A percentile compares a stretch with the other conserved stretches of the same genome.
Evolutionary conservation across 2,888 invertebrate genomes (phyloP).

Genomic region (Sturmia bella): DNA sequence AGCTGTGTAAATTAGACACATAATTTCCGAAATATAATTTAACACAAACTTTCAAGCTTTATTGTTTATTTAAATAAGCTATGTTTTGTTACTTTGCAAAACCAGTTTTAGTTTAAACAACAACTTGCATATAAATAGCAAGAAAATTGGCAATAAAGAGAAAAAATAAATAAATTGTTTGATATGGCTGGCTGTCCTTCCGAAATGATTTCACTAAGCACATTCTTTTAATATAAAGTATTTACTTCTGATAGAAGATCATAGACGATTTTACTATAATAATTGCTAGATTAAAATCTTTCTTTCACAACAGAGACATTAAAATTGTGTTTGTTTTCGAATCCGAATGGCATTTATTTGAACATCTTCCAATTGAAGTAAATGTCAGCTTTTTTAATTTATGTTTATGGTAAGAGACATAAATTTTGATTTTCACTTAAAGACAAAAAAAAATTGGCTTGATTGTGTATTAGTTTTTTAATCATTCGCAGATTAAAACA

Average conservation of each 20-base stretch:
- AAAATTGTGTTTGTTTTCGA: background rate
- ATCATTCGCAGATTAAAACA: too few species aligned
- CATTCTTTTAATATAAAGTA: conserved; percentile 1
- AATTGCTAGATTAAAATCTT: too few species aligned
- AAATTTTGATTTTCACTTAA: too few species aligned
- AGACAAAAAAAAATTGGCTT: too few species aligned
- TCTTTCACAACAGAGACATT: too few species aligned
- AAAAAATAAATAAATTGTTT: conserved; percentile 8
- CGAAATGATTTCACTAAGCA: conserved; percentile 4
- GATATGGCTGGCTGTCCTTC: conserved; percentile 11
- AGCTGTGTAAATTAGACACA: conserved; percentile 57
- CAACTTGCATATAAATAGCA: conserved; percentile 19
- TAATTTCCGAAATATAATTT: conserved; percentile 49
- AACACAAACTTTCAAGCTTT: conserved; percentile 6
- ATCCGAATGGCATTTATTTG: conserved; percentile 18
- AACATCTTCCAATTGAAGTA: conserved; percentile 5
- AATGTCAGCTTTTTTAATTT: conserved; percentile 5
- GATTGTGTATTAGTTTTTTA: too few species aligned
- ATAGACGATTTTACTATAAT: background rate
- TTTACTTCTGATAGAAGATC: conserved; percentile 19
- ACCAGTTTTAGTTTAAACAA: conserved; percentile 59
- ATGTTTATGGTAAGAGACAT: background rate
- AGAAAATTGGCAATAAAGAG: background rate
- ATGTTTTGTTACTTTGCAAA: conserved; percentile 21
- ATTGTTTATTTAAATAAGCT: background rate